phyloP scores from a whole-genome alignment of 2,797 vertebrate species.

The Acomys russatus region DNA sequence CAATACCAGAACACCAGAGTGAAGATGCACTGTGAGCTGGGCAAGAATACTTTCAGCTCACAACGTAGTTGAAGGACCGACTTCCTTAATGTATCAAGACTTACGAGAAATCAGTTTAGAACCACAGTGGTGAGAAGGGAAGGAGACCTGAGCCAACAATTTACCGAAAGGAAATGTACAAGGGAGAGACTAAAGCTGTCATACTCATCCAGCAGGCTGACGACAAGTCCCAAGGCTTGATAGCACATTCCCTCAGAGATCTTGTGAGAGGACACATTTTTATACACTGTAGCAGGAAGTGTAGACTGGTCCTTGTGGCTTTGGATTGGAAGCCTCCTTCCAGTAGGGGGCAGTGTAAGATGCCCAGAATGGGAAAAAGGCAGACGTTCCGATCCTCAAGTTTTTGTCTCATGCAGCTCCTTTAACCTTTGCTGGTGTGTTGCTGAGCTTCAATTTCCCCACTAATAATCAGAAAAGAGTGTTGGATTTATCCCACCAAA shows the following conservation, averaged over 20 bases:
- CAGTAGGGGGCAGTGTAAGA: constrained; percentile 43
- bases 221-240: background rate
- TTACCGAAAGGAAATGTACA: constrained; percentile 21
- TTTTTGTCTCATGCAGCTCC: background rate
- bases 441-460: background rate
- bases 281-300: background rate
- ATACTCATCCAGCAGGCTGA: background rate
- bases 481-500: background rate
- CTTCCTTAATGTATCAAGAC: constrained; percentile 24
- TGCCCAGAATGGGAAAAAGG: background rate
- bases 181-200: background rate
- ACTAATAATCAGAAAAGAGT: background rate
- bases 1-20: background rate
- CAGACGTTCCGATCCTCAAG: background rate
- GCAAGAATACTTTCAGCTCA: constrained; percentile 27
- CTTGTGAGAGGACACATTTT: background rate
- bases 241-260: background rate
- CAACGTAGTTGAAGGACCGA: background rate
- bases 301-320: background rate
- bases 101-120: constrained; percentile 54
- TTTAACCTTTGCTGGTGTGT: background rate
- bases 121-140: background rate
- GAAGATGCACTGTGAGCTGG: constrained; percentile 2
- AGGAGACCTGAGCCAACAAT: background rate
- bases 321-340: background rate